A percentile compares a stretch with the other conserved stretches of the same genome.
Conservation (phyloP, 2,888 invertebrate genomes). For the Dilophus febrilis region DNA sequence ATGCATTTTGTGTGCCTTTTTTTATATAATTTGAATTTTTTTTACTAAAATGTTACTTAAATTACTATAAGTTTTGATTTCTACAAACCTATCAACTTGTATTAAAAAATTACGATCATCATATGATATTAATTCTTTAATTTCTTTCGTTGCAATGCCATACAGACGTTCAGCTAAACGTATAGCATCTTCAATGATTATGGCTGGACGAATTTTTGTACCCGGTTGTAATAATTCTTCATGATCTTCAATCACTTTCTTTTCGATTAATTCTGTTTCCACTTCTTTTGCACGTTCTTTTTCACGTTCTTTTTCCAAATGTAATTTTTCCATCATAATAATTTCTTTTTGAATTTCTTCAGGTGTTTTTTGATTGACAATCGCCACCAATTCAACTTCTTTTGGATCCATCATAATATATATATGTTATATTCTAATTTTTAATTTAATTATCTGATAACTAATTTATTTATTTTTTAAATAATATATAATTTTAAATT, state of each 20-base stretch:
- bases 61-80: no score
- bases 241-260: neutral
- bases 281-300: neutral
- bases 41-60: no score
- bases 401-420: neutral
- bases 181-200: conserved; percentile 20
- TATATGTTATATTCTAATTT: no score
- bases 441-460: no score
- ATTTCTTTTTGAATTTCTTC: neutral
- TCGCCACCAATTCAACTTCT: neutral
- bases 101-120: conserved; percentile 29
- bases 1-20: no score
- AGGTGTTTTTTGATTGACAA: neutral
- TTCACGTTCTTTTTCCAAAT: neutral
- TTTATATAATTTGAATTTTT: no score
- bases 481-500: no score
- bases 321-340: neutral
- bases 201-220: conserved; percentile 24
- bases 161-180: conserved; percentile 24
- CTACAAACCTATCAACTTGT: conserved; percentile 26
- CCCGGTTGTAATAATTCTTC: conserved; percentile 21
- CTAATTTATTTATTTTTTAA: no score
- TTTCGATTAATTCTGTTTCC: neutral
- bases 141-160: conserved; percentile 23
- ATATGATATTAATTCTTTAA: conserved; percentile 26